These are phyloP conservation scores for Volucella inflata DNA, from an alignment of 2,888 invertebrate species.

Conservation along the genomic window DNA sequence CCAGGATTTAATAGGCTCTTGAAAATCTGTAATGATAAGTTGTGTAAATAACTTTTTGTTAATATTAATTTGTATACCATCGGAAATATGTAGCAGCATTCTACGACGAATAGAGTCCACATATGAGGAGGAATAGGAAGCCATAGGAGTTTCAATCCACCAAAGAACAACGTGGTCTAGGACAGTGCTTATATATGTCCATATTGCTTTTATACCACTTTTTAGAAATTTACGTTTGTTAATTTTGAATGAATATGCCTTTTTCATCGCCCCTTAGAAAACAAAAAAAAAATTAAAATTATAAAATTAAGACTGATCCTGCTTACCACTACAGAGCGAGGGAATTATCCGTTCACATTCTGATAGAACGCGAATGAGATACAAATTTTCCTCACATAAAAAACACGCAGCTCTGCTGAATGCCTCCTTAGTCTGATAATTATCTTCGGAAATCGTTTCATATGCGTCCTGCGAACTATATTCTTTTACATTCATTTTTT, in stretches of 20 bases:
- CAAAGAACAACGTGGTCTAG: constrained; percentile 92
- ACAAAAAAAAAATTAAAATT: neutral
- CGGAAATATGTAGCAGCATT: constrained; percentile 79
- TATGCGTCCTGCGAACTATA: no score
- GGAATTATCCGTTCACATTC: constrained; percentile 71
- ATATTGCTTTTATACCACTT: constrained; percentile 83
- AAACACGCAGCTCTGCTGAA: constrained; percentile 79
- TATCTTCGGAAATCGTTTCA: no score
- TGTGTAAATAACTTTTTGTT: neutral
- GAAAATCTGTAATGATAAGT: constrained; percentile 85
- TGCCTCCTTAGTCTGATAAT: no score
- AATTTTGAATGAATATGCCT: neutral
- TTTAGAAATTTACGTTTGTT: constrained; percentile 5
- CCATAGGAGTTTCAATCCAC: constrained; percentile 91
- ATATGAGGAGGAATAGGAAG: constrained; percentile 84
- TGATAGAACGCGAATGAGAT: constrained; percentile 80
- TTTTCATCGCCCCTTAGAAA: no score
- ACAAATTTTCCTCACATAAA: constrained; percentile 79
- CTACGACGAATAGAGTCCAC: constrained; percentile 81
- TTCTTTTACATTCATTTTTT: neutral
- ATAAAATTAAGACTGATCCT: neutral
- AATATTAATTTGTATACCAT: constrained; percentile 76
- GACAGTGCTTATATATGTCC: constrained; percentile 92
- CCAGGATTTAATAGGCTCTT: constrained; percentile 88
- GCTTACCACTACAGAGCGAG: constrained; percentile 37